Evolutionary conservation across 2,797 vertebrate species (phyloP), one percentile per base, ranked within the genome.

Genomic region (Pipistrellus nathusii): DNA sequence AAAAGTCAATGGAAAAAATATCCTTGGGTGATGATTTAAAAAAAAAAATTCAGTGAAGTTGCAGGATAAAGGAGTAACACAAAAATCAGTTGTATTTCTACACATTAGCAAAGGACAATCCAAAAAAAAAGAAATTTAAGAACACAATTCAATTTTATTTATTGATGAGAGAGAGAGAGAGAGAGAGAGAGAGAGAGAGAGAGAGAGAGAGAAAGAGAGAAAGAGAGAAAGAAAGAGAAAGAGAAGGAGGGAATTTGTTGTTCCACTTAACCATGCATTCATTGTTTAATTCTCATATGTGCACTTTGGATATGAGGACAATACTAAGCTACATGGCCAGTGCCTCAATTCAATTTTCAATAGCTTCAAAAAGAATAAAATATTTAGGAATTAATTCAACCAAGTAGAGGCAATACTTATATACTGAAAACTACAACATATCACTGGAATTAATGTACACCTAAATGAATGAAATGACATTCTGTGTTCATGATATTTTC

Each of bases 41-140:
- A 41, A 38, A 38, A 23, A 55, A 55, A 55, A 23, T 55, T 55
- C 32, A 86, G 66, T 8, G 14, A 90, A 55, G 32, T 8, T 71
- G 8, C 64, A 85, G 53, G 30, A 78, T 85, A 78, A 32, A 89
- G 59, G 44, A 89, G 15, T 17, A 76, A 71, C 23, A 73, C 8
- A 27, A 73, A 55, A 87, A 82, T 46, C 9, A 55, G 7, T 68
- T 88, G 30, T 57, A 48, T 88, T 93, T 93, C 76, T 66, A 88
- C 38, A 76, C 30, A 25, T n/a, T 66, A 88, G 48, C 13, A 68
- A 75, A 46, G 12, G 77, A 77, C 21, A 62, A 48, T 51, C 69
- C 53, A 27, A 41, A 59, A 78, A 59, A 82, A 48, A 59, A 72
- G 46, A 41, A 41, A 41, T 41, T 76, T 76, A 75, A 59, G 41